Evolutionary conservation across 2,888 invertebrate species (phyloP), one percentile per base, ranked within the genome.

Genomic region (Crocallis elinguaria): DNA sequence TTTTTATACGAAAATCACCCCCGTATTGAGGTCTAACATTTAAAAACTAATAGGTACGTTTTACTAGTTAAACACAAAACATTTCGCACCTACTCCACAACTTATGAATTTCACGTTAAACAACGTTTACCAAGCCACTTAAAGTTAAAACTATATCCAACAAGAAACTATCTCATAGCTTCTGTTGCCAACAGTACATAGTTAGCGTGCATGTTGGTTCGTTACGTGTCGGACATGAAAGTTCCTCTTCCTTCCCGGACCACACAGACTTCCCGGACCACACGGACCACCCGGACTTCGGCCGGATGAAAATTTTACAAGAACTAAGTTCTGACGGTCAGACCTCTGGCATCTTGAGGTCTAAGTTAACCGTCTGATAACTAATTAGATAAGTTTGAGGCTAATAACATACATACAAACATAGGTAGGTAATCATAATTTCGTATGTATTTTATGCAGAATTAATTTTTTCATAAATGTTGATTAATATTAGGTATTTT

Each of bases 221-320:
- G 77, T 81, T 82, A 79, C 67, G 62, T 64, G 58, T 51, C 62
- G 66, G 64, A 70, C 66, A 65, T 51, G 55, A 58, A 78, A 81
- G 64, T 79, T 81, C 49, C 67, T 48, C 61, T 32, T 45, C 19
- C 59, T 6, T 35, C 39, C 16, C 27, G 11, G 41, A 39, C 6
- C 42, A 56, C 50, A 53, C 56, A 62, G 62, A 41, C 33, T 71
- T n/a, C 58, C 52, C 51, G 61, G 52, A 30, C 23, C n/a, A n/a
- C n/a, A 43, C n/a, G n/a, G 53, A 27, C 44, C 2, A 3, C 25
- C 25, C 9, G 25, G 25, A 25, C n/a, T n/a, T 9, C 25, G 25
- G 42, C 32, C 19, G 21, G 44, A 67, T 67, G 65, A 64, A 71
- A 74, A 71, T 75, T 69, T 63, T 64, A 58, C 69, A 64, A 70